These are phyloP conservation scores for Drosophila kurseongensis DNA, from an alignment of 1,140 invertebrate genomes.

Conservation along the genomic window DNA sequence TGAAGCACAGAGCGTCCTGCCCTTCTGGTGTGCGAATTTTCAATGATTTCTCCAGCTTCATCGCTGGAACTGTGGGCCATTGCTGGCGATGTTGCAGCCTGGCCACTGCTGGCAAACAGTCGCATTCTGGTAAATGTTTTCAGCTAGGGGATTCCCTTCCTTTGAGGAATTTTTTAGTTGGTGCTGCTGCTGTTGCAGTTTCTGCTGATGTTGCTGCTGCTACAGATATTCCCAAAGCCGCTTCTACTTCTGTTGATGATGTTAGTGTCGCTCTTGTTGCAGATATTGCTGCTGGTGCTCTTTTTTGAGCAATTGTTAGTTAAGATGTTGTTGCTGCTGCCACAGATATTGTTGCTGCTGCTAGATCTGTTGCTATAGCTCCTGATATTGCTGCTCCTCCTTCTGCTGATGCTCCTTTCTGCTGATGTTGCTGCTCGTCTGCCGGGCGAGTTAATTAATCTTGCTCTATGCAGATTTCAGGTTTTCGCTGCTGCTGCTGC, in stretches of 20 bases:
- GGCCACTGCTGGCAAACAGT: constrained; percentile 37
- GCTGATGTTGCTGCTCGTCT: constrained; percentile 3
- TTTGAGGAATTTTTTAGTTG: background rate
- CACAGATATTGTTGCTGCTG: background rate
- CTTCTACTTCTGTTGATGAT: background rate
- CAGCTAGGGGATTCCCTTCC: background rate
- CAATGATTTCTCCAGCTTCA: constrained; percentile 69
- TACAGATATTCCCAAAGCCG: constrained; percentile 12
- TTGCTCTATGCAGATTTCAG: constrained; percentile 77
- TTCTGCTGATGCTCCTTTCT: background rate
- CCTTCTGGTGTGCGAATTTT: constrained; percentile 57
- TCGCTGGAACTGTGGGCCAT: constrained; percentile 59
- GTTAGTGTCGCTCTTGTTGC: background rate
- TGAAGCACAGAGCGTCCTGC: constrained; percentile 44
- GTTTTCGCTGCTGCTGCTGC: constrained; percentile 43
- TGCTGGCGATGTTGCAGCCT: constrained; percentile 37
- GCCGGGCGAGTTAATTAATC: constrained; percentile 65
- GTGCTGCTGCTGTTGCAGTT: background rate
- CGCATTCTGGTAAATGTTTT: constrained; percentile 35
- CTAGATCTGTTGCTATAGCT: background rate
- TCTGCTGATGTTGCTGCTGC: constrained; percentile 5
- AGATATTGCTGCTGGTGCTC: background rate
- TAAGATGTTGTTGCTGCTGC: background rate
- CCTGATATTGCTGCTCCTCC: constrained; percentile 3
- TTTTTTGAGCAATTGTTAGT: background rate